Evolutionary conservation across 2,888 invertebrate genomes (phyloP).

Genomic region (Leistus spinibarbis): DNA sequence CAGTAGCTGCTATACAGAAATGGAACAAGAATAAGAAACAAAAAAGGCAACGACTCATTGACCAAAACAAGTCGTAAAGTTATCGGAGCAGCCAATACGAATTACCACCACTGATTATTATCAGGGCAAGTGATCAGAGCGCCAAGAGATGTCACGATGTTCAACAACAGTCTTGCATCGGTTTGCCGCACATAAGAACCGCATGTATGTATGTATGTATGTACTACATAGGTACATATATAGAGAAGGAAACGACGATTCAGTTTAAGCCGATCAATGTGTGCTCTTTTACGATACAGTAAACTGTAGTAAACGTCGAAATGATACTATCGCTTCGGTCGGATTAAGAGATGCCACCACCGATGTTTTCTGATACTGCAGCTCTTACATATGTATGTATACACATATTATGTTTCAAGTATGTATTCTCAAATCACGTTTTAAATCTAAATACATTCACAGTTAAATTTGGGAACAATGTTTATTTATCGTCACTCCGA

Average conservation of each 20-base stretch:
- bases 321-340: conserved; percentile 10
- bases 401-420: no score
- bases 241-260: background rate
- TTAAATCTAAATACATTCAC: no score
- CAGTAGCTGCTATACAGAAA: background rate
- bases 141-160: conserved; percentile 19
- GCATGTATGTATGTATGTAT: no score
- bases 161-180: background rate
- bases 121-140: conserved; percentile 25
- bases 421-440: no score
- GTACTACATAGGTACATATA: no score
- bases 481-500: no score
- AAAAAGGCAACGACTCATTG: conserved; percentile 2
- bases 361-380: background rate
- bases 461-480: no score
- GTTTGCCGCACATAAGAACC: no score
- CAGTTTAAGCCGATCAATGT: conserved; percentile 28
- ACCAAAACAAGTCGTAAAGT: conserved; percentile 17
- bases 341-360: conserved; percentile 30
- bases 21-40: background rate
- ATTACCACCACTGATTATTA: conserved; percentile 12
- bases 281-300: conserved; percentile 28
- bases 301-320: conserved; percentile 30
- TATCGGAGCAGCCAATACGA: conserved; percentile 25
- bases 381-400: no score